These are phyloP conservation scores for Antrozous pallidus DNA, from an alignment of 2,797 vertebrate genomes.

Conservation along the genomic window DNA sequence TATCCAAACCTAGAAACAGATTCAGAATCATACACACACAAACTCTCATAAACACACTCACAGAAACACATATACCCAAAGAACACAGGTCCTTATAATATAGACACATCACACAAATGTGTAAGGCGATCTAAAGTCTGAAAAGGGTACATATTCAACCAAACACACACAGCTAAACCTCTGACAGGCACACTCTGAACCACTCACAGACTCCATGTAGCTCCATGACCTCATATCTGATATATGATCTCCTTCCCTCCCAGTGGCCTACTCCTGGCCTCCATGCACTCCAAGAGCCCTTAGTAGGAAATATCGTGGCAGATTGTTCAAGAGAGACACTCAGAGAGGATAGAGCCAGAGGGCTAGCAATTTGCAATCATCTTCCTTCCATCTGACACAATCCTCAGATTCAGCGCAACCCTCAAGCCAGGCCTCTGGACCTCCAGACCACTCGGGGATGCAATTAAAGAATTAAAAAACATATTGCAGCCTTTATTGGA, in stretches of 20 bases:
- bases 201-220: accelerated
- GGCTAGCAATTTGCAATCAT: neutral
- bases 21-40: neutral
- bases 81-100: neutral
- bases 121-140: neutral
- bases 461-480: neutral
- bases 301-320: neutral
- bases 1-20: neutral
- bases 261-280: neutral
- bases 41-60: too few species aligned
- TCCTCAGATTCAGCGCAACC: neutral
- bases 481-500: neutral
- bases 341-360: neutral
- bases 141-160: neutral
- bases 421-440: neutral
- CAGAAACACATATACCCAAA: neutral
- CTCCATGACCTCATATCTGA: neutral
- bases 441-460: neutral
- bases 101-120: neutral
- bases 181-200: neutral
- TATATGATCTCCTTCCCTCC: neutral
- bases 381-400: neutral
- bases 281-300: neutral
- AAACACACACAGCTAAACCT: neutral
- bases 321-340: neutral